phyloP scores from a whole-genome alignment of 2,113 vertebrate genomes.

The Alectura lathami region DNA sequence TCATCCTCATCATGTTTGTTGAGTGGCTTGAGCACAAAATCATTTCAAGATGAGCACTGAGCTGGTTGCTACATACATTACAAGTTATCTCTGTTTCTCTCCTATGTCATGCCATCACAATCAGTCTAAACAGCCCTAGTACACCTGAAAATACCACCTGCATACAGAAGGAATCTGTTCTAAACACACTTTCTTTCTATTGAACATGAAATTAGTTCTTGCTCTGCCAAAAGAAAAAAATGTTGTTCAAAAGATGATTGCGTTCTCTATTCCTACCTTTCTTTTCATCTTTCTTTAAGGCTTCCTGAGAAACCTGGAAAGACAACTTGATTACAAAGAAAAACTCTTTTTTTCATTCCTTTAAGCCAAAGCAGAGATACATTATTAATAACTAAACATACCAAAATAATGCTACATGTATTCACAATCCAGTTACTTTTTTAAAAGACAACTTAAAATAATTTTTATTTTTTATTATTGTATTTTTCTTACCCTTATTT shows the following conservation, averaged over 20 bases:
- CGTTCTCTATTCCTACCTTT: background rate
- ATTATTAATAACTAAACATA: background rate
- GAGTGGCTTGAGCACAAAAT: slow-evolving; percentile 43
- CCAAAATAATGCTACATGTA: background rate
- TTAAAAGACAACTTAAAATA: background rate
- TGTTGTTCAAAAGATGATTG: background rate
- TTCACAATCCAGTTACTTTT: background rate
- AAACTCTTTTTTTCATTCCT: background rate
- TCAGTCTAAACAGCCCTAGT: background rate
- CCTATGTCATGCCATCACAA: background rate
- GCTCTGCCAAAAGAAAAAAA: background rate
- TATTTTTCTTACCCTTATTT: background rate
- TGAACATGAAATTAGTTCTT: background rate
- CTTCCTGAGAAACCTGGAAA: background rate
- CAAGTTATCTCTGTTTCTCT: background rate
- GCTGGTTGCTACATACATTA: background rate
- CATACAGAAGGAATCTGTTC: background rate
- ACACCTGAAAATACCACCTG: background rate
- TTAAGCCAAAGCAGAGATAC: background rate
- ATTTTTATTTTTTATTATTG: background rate
- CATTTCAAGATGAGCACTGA: slow-evolving; percentile 30
- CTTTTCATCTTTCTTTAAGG: background rate
- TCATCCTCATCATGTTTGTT: slow-evolving; percentile 18
- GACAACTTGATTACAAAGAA: background rate
- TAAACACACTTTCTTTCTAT: background rate